phyloP scores from a whole-genome alignment of 2,113 vertebrate species.

The Numenius arquata region DNA sequence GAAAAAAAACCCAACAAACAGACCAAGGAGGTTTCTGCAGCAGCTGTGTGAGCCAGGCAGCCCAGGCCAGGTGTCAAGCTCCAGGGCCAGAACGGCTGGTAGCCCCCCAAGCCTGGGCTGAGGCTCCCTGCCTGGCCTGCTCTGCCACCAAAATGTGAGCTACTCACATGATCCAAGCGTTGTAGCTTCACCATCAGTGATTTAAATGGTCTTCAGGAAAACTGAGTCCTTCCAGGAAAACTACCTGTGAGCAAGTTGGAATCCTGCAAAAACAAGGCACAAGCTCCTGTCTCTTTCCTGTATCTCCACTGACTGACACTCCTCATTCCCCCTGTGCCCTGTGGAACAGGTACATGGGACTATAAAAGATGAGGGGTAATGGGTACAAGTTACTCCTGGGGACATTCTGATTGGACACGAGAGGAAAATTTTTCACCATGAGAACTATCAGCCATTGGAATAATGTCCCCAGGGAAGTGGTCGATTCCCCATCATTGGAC shows the following conservation, averaged over 20 bases:
- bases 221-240: not conserved
- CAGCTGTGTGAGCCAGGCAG: not conserved
- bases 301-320: not conserved
- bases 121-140: not conserved
- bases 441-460: not conserved
- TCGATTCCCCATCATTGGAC: not conserved
- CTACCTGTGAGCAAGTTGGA: not conserved
- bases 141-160: not conserved
- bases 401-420: not conserved
- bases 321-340: not conserved
- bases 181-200: not conserved
- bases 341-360: not conserved
- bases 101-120: not conserved
- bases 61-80: rapidly evolving
- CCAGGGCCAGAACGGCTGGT: not conserved
- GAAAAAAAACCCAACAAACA: rapidly evolving
- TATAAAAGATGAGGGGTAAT: not conserved
- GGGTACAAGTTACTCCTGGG: not conserved
- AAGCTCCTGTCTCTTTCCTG: not conserved
- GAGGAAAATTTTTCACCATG: not conserved
- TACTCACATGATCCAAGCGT: rapidly evolving
- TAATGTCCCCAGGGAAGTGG: not conserved
- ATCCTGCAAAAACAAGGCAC: not conserved
- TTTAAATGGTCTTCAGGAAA: not conserved
- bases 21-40: not conserved